These are phyloP conservation scores for Proterorhinus semilunaris DNA, from an alignment of 2,113 vertebrate genomes.

Conservation along the genomic window DNA sequence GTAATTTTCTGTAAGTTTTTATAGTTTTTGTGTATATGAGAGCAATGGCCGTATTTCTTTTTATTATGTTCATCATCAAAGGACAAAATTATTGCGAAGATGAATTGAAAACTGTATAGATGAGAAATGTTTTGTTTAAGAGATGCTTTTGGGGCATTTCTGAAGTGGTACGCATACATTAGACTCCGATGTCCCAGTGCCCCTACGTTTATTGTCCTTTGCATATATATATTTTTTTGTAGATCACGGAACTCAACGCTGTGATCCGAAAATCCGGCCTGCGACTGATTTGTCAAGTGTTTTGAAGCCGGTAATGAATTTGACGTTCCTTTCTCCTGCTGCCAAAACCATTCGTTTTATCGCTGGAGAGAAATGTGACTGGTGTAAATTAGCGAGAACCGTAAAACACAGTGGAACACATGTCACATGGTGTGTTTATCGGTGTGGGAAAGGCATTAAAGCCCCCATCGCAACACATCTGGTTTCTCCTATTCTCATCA, in stretches of 20 bases:
- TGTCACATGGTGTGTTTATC: conserved; percentile 10
- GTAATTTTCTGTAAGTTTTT: too few relatives aligned
- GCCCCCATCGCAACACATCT: background rate
- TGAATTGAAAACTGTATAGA: too few relatives aligned
- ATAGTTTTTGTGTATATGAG: too few relatives aligned
- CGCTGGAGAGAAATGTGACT: conserved; percentile 1
- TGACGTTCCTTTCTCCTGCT: background rate
- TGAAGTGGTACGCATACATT: too few relatives aligned
- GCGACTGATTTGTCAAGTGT: conserved; percentile 12
- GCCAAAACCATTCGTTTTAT: conserved; percentile 19
- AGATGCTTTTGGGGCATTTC: too few relatives aligned
- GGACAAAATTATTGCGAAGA: too few relatives aligned
- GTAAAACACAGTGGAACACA: conserved; percentile 29
- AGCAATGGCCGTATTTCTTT: too few relatives aligned
- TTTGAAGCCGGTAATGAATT: conserved; percentile 5
- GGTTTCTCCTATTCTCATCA: background rate
- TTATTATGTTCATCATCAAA: too few relatives aligned
- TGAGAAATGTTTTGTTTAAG: too few relatives aligned
- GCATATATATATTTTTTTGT: conserved; percentile 1
- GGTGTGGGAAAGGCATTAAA: conserved; percentile 5
- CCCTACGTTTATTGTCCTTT: too few relatives aligned
- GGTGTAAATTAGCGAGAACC: conserved; percentile 20
- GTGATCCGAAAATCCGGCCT: conserved; percentile 11
- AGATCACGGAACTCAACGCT: background rate
- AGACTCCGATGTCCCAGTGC: too few relatives aligned